Evolutionary conservation across 2,888 invertebrate species (phyloP).

Genomic region (Julus scanicus): DNA sequence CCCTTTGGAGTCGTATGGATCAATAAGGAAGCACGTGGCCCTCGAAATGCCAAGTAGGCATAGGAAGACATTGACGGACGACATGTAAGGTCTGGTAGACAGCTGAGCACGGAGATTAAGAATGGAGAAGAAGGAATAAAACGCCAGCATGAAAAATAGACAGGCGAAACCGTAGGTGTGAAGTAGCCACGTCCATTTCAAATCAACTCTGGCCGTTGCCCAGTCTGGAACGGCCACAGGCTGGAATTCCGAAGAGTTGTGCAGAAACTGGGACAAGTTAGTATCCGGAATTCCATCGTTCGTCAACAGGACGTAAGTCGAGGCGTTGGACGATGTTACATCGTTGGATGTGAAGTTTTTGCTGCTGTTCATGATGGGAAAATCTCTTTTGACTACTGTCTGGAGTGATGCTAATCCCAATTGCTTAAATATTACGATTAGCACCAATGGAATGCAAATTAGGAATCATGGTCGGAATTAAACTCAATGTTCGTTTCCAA

Average conservation of each 20-base stretch:
- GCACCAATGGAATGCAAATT: background rate
- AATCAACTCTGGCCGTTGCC: conserved; percentile 62
- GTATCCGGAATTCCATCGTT: background rate
- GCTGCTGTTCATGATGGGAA: background rate
- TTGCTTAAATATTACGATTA: background rate
- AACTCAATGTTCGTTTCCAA: background rate
- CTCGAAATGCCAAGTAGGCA: conserved; percentile 70
- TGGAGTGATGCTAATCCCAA: background rate
- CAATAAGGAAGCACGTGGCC: conserved; percentile 70
- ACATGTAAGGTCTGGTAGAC: conserved; percentile 70
- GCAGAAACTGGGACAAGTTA: background rate
- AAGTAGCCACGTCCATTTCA: conserved; percentile 70
- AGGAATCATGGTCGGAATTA: background rate
- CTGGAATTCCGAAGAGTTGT: background rate
- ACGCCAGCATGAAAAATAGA: conserved; percentile 71
- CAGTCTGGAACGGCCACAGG: conserved; percentile 64
- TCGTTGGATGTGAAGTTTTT: background rate
- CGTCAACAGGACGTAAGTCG: background rate
- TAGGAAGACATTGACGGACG: conserved; percentile 71
- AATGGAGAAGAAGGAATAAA: conserved; percentile 71
- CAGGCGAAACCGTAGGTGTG: conserved; percentile 72
- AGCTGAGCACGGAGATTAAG: conserved; percentile 71
- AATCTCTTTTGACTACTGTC: background rate
- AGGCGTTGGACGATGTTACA: background rate
- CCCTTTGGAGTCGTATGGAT: conserved; percentile 71